These are phyloP conservation scores for Ctenoplectra terminalis DNA, from an alignment of 1,140 invertebrate species.

Conservation along the genomic window DNA sequence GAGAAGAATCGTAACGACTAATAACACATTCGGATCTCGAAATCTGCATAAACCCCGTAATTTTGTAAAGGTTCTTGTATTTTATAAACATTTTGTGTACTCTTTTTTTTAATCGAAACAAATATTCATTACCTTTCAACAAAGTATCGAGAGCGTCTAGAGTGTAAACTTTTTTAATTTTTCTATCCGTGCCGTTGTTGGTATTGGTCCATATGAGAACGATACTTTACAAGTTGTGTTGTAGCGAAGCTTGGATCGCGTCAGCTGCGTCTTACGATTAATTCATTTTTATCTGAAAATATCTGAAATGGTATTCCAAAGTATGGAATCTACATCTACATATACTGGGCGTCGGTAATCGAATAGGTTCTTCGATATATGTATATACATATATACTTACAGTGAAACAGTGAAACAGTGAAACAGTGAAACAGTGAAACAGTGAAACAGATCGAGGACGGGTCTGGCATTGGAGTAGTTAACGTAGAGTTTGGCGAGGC, in stretches of 20 bases:
- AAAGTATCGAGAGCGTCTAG: not conserved
- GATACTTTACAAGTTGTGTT: not conserved
- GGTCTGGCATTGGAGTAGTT: not conserved
- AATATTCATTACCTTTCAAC: too few relatives aligned
- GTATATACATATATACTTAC: too few relatives aligned
- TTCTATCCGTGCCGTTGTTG: not conserved
- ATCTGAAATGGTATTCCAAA: too few relatives aligned
- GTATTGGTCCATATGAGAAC: too few relatives aligned
- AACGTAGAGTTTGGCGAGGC: not conserved
- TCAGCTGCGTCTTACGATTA: not conserved
- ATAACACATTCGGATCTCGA: not conserved
- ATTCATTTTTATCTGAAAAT: not conserved
- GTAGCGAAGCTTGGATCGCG: not conserved
- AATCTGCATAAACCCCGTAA: not conserved
- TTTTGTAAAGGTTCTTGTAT: too few relatives aligned
- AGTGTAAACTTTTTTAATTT: not conserved
- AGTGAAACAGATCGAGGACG: slow-evolving; percentile 16
- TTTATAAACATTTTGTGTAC: too few relatives aligned
- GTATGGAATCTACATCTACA: too few relatives aligned
- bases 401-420: too few relatives aligned
- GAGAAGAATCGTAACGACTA: not conserved
- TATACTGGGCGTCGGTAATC: not conserved
- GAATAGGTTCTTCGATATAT: not conserved
- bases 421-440: too few relatives aligned
- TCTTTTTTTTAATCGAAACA: too few relatives aligned